Conservation (phyloP, 2,797 vertebrate genomes). For the Simalia tracyae region DNA sequence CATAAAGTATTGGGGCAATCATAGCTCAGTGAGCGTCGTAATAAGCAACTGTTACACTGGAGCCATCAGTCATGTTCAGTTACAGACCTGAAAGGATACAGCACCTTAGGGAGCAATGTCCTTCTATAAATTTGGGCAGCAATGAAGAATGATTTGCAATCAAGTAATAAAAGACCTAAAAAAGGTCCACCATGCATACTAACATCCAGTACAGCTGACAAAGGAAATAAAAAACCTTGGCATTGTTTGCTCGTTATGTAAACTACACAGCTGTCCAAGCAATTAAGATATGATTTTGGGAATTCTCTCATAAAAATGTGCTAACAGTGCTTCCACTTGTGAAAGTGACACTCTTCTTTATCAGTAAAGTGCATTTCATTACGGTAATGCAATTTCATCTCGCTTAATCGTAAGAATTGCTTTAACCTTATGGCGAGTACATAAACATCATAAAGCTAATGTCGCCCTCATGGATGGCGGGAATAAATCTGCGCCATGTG, state of each 20-base stretch:
- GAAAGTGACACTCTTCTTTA: conserved; percentile 84
- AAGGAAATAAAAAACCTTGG: conserved; percentile 83
- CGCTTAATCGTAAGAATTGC: conserved; percentile 80
- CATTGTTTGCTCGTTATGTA: conserved; percentile 85
- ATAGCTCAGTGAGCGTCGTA: conserved; percentile 83
- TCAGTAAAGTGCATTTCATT: conserved; percentile 84
- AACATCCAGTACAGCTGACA: conserved; percentile 81
- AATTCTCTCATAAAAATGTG: conserved; percentile 84
- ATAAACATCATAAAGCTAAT: conserved; percentile 82
- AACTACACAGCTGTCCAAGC: conserved; percentile 84
- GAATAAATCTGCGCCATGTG: conserved; percentile 74
- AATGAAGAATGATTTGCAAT: conserved; percentile 89
- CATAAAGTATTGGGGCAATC: conserved; percentile 88
- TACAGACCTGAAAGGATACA: conserved; percentile 87
- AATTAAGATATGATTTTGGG: conserved; percentile 86
- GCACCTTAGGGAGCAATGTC: conserved; percentile 86
- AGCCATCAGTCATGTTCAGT: conserved; percentile 86
- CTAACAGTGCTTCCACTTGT: conserved; percentile 82
- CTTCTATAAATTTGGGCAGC: conserved; percentile 87
- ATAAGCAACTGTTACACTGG: conserved; percentile 87
- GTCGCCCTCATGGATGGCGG: conserved; percentile 66
- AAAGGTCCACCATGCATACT: conserved; percentile 83
- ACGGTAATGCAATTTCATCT: conserved; percentile 81
- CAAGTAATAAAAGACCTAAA: conserved; percentile 84
- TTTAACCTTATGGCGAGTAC: conserved; percentile 82